Percentiles rank a stretch among this genome's conserved stretches.
These are phyloP conservation scores for Tamias sibiricus DNA, from an alignment of 2,113 vertebrate genomes.

Conservation along the genomic window DNA sequence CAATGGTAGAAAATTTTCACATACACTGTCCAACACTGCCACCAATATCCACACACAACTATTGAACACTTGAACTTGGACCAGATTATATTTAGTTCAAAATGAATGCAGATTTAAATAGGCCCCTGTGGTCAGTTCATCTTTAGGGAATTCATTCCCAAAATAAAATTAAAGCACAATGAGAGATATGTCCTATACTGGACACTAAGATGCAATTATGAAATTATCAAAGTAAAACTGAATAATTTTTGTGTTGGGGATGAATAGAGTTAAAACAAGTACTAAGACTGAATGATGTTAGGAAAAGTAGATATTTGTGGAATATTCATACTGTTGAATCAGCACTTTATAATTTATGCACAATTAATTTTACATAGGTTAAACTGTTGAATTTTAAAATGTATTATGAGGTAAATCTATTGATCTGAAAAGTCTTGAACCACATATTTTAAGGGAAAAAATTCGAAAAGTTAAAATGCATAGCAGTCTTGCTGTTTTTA, in stretches of 20 bases:
- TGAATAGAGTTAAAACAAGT: background rate
- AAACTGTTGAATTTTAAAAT: background rate
- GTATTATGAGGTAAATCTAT: background rate
- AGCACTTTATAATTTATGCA: background rate
- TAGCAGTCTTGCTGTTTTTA: background rate
- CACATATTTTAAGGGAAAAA: slow-evolving; percentile 5
- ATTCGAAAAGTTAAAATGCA: background rate
- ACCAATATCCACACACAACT: background rate
- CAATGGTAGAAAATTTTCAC: background rate
- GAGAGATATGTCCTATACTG: background rate
- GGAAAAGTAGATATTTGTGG: background rate
- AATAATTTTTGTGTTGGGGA: background rate
- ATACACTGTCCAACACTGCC: background rate
- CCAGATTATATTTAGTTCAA: background rate
- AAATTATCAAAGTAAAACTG: slow-evolving; percentile 23
- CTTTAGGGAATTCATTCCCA: background rate
- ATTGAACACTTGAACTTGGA: background rate
- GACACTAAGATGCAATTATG: background rate
- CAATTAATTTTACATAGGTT: background rate
- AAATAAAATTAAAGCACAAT: background rate
- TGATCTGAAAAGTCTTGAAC: background rate
- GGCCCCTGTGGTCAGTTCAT: background rate
- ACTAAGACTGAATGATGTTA: background rate
- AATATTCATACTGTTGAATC: background rate
- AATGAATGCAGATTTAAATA: background rate